phyloP scores from a whole-genome alignment of 2,888 invertebrate species.

The Meta bourneti region DNA sequence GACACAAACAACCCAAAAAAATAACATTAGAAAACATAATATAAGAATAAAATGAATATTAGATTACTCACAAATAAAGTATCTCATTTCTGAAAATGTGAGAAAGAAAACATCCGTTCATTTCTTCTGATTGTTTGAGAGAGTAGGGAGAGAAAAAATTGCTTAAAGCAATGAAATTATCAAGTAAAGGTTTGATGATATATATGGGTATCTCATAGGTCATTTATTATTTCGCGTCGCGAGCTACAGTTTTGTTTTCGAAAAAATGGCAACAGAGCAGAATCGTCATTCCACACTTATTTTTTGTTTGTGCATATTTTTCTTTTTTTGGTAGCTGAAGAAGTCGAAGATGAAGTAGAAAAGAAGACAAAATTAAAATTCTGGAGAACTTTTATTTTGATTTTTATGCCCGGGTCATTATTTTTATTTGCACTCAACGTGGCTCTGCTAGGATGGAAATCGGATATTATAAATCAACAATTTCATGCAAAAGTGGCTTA shows the following conservation, averaged over 20 bases:
- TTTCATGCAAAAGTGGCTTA: conserved; percentile 30
- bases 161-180: conserved; percentile 71
- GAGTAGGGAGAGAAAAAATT: conserved; percentile 37
- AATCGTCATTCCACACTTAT: conserved; percentile 45
- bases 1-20: conserved; percentile 6
- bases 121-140: conserved; percentile 14
- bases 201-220: conserved; percentile 60
- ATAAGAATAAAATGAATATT: conserved; percentile 50
- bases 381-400: conserved; percentile 27
- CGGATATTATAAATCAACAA: conserved; percentile 26
- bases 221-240: conserved; percentile 69
- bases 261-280: conserved; percentile 20
- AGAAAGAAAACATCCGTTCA: conserved; percentile 40
- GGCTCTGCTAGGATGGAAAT: neutral
- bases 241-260: conserved; percentile 15
- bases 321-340: conserved; percentile 20
- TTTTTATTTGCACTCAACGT: conserved; percentile 29
- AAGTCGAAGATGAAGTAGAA: conserved; percentile 39
- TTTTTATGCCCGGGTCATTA: conserved; percentile 18
- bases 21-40: conserved; percentile 13
- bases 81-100: conserved; percentile 57
- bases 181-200: conserved; percentile 72
- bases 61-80: conserved; percentile 65
- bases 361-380: conserved; percentile 70
- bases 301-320: neutral